Evolutionary conservation across 2,888 invertebrate genomes (phyloP).

Genomic region (Lucinisca nassula): DNA sequence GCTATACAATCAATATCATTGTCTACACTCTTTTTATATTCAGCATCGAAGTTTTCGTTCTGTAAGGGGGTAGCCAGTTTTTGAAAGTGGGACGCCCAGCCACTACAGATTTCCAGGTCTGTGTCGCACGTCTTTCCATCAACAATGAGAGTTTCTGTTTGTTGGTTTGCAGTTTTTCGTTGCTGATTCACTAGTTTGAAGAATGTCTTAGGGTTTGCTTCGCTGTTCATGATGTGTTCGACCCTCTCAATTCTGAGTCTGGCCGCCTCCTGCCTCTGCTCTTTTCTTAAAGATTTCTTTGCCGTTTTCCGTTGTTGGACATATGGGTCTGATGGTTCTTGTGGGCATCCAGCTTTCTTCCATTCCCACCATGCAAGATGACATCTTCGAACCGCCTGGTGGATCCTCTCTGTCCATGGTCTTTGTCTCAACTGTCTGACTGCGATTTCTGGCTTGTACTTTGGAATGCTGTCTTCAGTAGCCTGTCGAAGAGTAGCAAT

Average conservation of each 20-base stretch:
- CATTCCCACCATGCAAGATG: background rate
- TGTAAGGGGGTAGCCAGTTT: background rate
- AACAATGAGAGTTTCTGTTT: background rate
- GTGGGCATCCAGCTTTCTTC: background rate
- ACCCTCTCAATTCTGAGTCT: background rate
- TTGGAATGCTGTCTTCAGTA: background rate
- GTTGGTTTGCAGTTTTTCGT: background rate
- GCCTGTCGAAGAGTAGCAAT: background rate
- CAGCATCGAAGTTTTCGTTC: background rate
- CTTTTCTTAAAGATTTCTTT: background rate
- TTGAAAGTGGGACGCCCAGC: background rate
- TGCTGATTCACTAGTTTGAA: background rate
- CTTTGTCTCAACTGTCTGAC: background rate
- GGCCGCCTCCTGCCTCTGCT: background rate
- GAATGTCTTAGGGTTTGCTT: background rate
- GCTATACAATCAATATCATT: background rate
- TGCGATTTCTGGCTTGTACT: background rate
- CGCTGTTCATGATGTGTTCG: background rate
- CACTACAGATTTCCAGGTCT: background rate
- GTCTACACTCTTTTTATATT: background rate
- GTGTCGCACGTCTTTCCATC: background rate
- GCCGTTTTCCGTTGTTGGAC: background rate
- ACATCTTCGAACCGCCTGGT: background rate
- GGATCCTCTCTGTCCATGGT: background rate
- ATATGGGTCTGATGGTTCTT: background rate